Conservation (phyloP, 2,113 vertebrate species). For the Psilopogon haemacephalus region DNA sequence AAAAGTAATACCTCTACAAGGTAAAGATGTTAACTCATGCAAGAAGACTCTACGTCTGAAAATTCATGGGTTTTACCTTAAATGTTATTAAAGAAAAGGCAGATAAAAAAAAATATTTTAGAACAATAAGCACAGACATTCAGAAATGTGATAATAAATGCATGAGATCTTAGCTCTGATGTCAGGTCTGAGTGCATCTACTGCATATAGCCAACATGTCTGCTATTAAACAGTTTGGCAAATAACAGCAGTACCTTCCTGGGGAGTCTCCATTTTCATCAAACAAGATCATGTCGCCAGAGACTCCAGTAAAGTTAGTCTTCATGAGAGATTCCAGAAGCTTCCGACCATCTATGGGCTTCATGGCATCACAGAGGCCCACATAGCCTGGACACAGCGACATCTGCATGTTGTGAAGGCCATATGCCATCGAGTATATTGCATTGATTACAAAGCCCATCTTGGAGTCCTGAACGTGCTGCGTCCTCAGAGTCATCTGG, state of each 20-base stretch:
- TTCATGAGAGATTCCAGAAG: constrained; percentile 96
- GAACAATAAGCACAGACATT: neutral
- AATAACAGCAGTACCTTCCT: constrained; percentile 82
- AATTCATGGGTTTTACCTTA: neutral
- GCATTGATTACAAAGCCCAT: constrained; percentile 99
- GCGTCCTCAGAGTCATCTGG: constrained; percentile 86
- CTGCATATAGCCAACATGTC: rapidly evolving
- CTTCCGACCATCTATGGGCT: constrained; percentile 91
- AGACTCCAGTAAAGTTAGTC: constrained; percentile 95
- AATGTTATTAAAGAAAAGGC: neutral
- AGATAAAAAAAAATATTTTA: too few relatives aligned
- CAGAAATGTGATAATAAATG: neutral
- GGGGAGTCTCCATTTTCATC: constrained; percentile 97
- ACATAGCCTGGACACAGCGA: constrained; percentile 86
- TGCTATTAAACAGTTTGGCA: neutral
- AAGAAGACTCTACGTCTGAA: neutral
- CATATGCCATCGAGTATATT: constrained; percentile 97
- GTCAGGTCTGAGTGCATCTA: neutral
- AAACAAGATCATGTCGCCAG: constrained; percentile 93
- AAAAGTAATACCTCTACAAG: neutral
- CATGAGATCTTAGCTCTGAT: neutral
- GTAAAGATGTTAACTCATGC: neutral
- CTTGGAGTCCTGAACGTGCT: constrained; percentile 97
- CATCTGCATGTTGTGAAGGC: constrained; percentile 95
- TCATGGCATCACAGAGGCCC: constrained; percentile 94